Base-by-base conservation (phyloP, 2,888 invertebrate genomes). In the Ochlodes sylvanus region DNA sequence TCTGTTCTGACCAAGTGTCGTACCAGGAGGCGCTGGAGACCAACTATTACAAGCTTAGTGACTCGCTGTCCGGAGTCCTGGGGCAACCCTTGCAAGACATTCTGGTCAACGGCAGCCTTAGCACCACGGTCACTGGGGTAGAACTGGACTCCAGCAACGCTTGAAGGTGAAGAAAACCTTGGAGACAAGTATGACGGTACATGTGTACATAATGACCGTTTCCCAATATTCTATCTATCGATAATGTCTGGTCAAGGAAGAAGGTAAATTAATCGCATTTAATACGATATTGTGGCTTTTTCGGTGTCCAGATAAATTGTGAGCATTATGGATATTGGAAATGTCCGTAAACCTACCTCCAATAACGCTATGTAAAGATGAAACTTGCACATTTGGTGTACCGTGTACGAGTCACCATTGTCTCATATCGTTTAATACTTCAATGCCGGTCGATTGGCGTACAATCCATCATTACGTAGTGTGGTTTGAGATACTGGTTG, bases 11-110 rank as follows among this genome's bases (percentile, higher is more conserved):
- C 87, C 99, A 99, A 86, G 95, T 96, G 62, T 97, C 98, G 75
- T 99, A 99, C 84, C 99, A 99, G 81, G 97, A 97, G 82, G 97
- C 97, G 7, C 90, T 99, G 42, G 96, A 97, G 76, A 94, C 96
- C 54, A 98, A 98, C 88, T 98, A 97, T 90, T 96, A 96, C 80
- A 98, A 98, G 79, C 94, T 98, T 63, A 97, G 97, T 77, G 95
- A 95, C 68, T 96, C 96, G 12, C 92, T 98, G 41, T 95, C 97
- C 55, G 94, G 94, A 42, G 89, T 97, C 72, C 94, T 97, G 71
- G 96, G 96, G 0, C 97, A 97, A 80, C 95, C 96, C 0, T 89
- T 97, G 58, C 94, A 94, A 42, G 90, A 92, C 61, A 92, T 92
- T 64, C 88, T 94, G 57, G 95, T 97, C 78, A 95, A 97, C 75